Evolutionary conservation across 2,113 vertebrate genomes (phyloP).

Genomic region (Myrmecobius fasciatus): DNA sequence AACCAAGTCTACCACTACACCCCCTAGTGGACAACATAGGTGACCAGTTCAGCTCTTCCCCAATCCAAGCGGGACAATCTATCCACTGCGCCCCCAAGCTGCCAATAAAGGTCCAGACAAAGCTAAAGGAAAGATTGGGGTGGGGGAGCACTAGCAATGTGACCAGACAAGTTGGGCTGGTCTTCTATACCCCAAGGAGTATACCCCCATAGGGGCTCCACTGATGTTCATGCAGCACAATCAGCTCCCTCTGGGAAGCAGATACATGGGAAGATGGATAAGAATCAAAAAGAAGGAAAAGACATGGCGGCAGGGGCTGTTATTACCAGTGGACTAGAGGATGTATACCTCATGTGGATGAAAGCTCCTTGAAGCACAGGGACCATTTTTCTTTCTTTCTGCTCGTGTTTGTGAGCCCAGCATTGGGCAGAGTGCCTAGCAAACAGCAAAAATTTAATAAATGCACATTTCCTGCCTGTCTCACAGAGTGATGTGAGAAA

Average conservation of each 20-base stretch:
- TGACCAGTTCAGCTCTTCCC: not conserved
- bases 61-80: not conserved
- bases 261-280: not conserved
- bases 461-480: not conserved
- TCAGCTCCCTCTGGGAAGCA: not conserved
- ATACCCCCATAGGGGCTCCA: not conserved
- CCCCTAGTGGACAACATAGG: too few species aligned
- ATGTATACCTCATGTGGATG: not conserved
- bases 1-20: too few species aligned
- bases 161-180: not conserved
- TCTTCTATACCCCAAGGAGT: not conserved
- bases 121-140: not conserved
- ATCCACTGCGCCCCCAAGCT: not conserved
- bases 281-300: not conserved
- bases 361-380: not conserved
- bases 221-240: not conserved
- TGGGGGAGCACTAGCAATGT: too few species aligned
- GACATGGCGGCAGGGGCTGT: not conserved
- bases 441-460: not conserved
- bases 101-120: not conserved
- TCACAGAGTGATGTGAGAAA: not conserved
- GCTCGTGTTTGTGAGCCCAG: not conserved
- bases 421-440: not conserved
- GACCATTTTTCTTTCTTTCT: not conserved
- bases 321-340: not conserved